Evolutionary conservation across 2,797 vertebrate genomes (phyloP).

Genomic region (Tokudaia tokunoshimensis): DNA sequence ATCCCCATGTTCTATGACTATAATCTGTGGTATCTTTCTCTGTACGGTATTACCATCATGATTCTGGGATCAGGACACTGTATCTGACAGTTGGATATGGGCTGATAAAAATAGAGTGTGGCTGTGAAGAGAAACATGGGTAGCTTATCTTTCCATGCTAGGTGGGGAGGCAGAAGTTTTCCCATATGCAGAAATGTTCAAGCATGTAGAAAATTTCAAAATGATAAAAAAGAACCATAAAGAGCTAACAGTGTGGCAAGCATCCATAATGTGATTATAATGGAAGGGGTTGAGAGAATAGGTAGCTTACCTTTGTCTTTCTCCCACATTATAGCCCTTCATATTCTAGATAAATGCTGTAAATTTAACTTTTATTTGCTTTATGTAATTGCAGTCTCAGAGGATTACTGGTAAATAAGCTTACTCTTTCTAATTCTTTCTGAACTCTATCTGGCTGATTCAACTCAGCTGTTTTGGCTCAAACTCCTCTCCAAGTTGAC

Average conservation of each 20-base stretch:
- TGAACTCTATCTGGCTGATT: not conserved
- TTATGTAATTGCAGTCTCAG: not conserved
- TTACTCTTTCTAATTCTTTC: not conserved
- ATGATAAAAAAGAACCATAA: too few species aligned
- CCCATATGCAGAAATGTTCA: not conserved
- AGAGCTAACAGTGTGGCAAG: not conserved
- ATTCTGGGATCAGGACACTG: not conserved
- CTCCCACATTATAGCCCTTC: too few species aligned
- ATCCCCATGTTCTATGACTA: not conserved
- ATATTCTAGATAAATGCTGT: not conserved
- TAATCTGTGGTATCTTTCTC: not conserved
- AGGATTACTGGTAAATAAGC: not conserved
- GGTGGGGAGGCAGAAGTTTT: not conserved
- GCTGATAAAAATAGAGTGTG: too few species aligned
- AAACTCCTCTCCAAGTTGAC: not conserved
- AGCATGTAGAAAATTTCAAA: not conserved
- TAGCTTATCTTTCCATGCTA: not conserved
- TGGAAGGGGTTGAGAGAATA: not conserved
- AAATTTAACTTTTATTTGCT: not conserved
- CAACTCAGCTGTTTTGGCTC: not conserved
- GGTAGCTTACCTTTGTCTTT: not conserved
- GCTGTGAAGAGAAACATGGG: fast-evolving
- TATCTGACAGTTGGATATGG: not conserved
- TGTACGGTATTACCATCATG: not conserved
- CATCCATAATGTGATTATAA: not conserved